Conservation (phyloP, 2,888 invertebrate genomes). For the Meliscaeva auricollis region DNA sequence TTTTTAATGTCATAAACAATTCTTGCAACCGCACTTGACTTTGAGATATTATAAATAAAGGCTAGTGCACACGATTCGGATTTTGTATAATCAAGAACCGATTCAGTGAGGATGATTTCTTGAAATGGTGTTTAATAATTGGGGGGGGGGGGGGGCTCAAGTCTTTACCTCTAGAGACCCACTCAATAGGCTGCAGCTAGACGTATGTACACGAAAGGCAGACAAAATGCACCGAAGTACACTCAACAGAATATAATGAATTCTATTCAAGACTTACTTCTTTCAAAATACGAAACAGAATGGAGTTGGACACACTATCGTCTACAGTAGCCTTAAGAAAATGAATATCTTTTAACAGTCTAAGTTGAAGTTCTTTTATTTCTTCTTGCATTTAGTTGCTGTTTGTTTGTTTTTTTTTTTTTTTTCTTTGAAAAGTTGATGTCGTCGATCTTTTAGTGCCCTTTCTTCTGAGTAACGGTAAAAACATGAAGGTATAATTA, state of each 20-base stretch:
- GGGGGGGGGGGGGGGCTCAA: no score
- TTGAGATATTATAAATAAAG: not conserved
- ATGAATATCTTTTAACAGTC: constrained; percentile 59
- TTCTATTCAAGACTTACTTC: no score
- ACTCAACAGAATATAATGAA: no score
- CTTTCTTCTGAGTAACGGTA: constrained; percentile 64
- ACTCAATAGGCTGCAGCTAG: no score
- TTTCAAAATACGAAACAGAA: no score
- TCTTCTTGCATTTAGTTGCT: constrained; percentile 26
- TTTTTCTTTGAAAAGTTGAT: constrained; percentile 12
- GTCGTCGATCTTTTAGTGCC: constrained; percentile 45
- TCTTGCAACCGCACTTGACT: constrained; percentile 38
- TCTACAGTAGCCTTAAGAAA: constrained; percentile 16
- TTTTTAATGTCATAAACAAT: constrained; percentile 52
- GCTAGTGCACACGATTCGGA: not conserved
- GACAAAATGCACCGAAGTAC: no score
- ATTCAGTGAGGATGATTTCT: no score
- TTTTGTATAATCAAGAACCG: no score
- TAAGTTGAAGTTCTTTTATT: constrained; percentile 25
- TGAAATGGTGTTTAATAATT: no score
- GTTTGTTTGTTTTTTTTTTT: constrained; percentile 11
- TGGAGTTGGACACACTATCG: no score
- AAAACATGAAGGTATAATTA: constrained; percentile 62
- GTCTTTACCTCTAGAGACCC: no score
- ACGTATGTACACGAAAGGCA: no score